A percentile compares a stretch with the other conserved stretches of the same genome.
These are phyloP conservation scores for Euphydryas editha DNA, from an alignment of 2,888 invertebrate species.

Conservation along the genomic window DNA sequence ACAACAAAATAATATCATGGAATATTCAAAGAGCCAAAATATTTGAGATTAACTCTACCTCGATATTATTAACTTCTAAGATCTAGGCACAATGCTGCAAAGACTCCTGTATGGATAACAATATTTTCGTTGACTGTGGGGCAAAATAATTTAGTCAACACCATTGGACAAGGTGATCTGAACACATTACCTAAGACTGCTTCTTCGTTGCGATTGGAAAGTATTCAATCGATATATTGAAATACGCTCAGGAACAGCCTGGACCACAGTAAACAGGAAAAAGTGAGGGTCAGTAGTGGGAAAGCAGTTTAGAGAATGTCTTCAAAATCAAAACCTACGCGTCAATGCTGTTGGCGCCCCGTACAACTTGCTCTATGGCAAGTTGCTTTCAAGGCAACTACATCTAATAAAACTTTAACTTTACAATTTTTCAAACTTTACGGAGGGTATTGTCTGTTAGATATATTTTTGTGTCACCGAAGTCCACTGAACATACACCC, in stretches of 20 bases:
- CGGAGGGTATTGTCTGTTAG: constrained; percentile 83
- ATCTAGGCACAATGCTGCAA: constrained; percentile 85
- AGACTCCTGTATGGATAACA: constrained; percentile 83
- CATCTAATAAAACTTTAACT: constrained; percentile 75
- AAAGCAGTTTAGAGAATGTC: constrained; percentile 62
- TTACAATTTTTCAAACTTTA: constrained; percentile 72
- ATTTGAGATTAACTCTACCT: constrained; percentile 83
- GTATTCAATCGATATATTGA: constrained; percentile 18
- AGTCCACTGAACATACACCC: constrained; percentile 74
- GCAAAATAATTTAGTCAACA: constrained; percentile 72
- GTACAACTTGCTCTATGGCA: constrained; percentile 64
- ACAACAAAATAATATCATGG: constrained; percentile 83
- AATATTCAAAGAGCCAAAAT: constrained; percentile 84
- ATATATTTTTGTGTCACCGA: constrained; percentile 72
- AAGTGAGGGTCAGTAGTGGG: constrained; percentile 1
- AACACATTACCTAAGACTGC: constrained; percentile 61
- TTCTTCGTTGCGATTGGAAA: constrained; percentile 47
- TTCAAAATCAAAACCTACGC: constrained; percentile 59
- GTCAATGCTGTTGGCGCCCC: constrained; percentile 66
- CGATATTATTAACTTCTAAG: constrained; percentile 84
- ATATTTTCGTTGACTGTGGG: constrained; percentile 82
- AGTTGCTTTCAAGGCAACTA: constrained; percentile 76
- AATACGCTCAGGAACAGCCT: constrained; percentile 29
- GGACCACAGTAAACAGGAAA: constrained; percentile 21
- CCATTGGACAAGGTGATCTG: constrained; percentile 69